These are phyloP conservation scores for Mustela nigripes DNA, from an alignment of 2,113 vertebrate species.

Conservation along the genomic window DNA sequence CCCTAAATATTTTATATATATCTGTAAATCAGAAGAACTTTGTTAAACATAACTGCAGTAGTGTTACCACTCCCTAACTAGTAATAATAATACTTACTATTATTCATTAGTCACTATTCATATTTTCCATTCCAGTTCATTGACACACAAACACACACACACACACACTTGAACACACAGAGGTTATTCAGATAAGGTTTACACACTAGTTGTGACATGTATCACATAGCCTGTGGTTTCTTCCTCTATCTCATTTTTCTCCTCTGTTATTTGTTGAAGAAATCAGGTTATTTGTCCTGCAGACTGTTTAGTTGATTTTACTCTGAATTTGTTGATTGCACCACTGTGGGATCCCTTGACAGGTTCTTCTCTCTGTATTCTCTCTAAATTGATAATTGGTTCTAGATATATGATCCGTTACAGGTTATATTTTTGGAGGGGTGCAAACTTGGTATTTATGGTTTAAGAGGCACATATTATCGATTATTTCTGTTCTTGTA, in stretches of 20 bases:
- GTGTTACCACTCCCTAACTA: neutral
- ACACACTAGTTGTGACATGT: neutral
- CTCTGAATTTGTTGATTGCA: neutral
- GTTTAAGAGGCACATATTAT: neutral
- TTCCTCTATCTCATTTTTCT: neutral
- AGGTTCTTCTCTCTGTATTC: neutral
- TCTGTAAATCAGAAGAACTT: neutral
- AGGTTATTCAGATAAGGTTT: neutral
- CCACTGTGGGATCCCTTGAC: neutral
- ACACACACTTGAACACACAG: neutral
- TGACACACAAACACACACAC: neutral
- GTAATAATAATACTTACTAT: neutral
- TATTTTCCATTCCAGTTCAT: neutral
- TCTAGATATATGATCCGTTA: neutral
- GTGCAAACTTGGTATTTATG: neutral
- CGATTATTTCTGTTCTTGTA: neutral
- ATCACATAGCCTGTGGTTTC: neutral
- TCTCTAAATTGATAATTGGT: neutral
- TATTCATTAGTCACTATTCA: conserved; percentile 17
- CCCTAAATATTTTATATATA: neutral
- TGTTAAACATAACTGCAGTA: neutral
- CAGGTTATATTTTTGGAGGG: neutral
- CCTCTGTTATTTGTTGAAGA: neutral
- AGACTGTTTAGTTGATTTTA: neutral
- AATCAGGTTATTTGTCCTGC: conserved; percentile 29